Evolutionary conservation across 2,888 invertebrate genomes (phyloP).

Genomic region (Nomada fucata): DNA sequence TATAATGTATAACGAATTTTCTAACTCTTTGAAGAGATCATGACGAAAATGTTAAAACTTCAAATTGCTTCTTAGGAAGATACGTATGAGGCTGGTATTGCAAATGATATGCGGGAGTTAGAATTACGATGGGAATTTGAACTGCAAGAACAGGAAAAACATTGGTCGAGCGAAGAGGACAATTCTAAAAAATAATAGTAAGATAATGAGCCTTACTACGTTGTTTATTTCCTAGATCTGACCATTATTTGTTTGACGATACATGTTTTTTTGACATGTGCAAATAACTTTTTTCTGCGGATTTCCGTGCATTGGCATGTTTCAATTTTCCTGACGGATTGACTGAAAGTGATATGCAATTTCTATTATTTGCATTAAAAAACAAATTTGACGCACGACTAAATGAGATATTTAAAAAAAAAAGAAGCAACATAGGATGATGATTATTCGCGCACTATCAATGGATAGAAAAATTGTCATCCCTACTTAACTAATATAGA

Average conservation of each 20-base stretch:
- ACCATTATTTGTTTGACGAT: constrained; percentile 38
- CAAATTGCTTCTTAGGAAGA: constrained; percentile 83
- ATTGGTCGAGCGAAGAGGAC: constrained; percentile 87
- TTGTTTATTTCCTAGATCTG: constrained; percentile 59
- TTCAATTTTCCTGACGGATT: constrained; percentile 51
- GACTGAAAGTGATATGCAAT: constrained; percentile 65
- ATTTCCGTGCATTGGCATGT: constrained; percentile 52
- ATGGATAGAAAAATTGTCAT: constrained; percentile 40
- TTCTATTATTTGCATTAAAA: constrained; percentile 56
- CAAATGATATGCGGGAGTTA: constrained; percentile 88
- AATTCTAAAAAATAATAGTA: constrained; percentile 79
- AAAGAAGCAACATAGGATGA: constrained; percentile 16
- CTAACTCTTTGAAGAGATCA: background rate
- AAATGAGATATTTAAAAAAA: constrained; percentile 36
- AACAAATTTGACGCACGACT: constrained; percentile 30
- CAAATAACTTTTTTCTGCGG: constrained; percentile 44
- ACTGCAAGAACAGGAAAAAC: constrained; percentile 87
- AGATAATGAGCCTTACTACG: constrained; percentile 53
- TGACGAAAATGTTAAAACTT: constrained; percentile 8
- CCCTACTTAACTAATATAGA: constrained; percentile 18
- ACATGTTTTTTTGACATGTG: constrained; percentile 60
- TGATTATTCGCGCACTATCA: constrained; percentile 27
- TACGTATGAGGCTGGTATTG: constrained; percentile 88
- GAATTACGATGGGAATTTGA: constrained; percentile 89
- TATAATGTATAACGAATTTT: background rate